Base-by-base conservation (phyloP, 2,113 vertebrate species). In the Daboia siamensis region DNA sequence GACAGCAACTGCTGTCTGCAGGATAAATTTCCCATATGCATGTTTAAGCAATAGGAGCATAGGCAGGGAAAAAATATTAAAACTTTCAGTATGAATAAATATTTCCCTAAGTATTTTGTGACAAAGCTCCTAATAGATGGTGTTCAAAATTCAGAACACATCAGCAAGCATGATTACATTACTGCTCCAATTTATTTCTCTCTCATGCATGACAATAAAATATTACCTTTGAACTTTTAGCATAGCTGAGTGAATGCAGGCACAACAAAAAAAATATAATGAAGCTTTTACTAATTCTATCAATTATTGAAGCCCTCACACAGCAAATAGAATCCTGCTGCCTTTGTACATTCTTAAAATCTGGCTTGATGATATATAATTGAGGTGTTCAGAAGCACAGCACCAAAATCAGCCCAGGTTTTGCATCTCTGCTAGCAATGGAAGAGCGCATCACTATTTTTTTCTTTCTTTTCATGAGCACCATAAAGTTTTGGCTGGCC, bases 71-170 rank as follows among this genome's bases (percentile, higher is more conserved):
- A 96, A 96, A 97, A 97, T 97, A 98, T 97, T 97, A 97, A 97
- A 97, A 97, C 92, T 97, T 97, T 97, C 96, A 97, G 85, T 88
- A 95, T 96, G 98, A 97, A 97, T 98, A 96, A 97, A 94, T 97
- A 97, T 97, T 97, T 97, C 95, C 96, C 95, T 96, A 97, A 97
- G 97, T 95, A 97, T 95, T 97, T 96, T 97, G 95, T 96, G 96
- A 97, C 96, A 97, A 97, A 97, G 95, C 95, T 97, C 96, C 95
- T 97, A 97, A 98, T 96, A 97, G 93, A 97, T 91, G 95, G 96
- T 96, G 95, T 96, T 97, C 96, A 96, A 96, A 97, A 97, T 97
- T 97, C 96, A 96, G 95, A 96, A 97, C 98, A 97, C 96, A 97
- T 97, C 97, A 95, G 97, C 96, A 91, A 96, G 91, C 86, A 48